These are phyloP conservation scores for Peromyscus maniculatus DNA, from an alignment of 2,113 vertebrate genomes.

Conservation along the genomic window DNA sequence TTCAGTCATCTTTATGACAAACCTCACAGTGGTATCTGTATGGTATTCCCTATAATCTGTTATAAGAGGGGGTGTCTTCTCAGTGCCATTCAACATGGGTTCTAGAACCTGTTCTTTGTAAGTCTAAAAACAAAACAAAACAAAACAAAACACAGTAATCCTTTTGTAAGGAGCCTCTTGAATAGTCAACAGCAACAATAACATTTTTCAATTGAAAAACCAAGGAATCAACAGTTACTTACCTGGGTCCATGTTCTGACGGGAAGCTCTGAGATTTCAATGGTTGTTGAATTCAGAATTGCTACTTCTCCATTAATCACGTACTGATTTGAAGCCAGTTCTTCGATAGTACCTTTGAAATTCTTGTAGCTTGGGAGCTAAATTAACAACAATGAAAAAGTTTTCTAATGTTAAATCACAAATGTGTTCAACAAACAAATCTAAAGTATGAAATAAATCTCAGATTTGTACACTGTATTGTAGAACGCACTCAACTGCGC, in stretches of 20 bases:
- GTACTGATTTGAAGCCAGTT: slow-evolving; percentile 93
- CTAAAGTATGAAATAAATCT: slow-evolving; percentile 59
- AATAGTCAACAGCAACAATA: slow-evolving; percentile 61
- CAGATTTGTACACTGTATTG: not conserved
- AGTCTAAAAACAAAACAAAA: slow-evolving; percentile 85
- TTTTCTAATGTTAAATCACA: slow-evolving; percentile 53
- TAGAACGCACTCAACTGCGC: not conserved
- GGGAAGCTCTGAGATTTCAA: slow-evolving; percentile 99
- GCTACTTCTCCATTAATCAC: slow-evolving; percentile 95
- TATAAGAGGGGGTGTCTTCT: slow-evolving; percentile 96
- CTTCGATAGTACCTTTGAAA: slow-evolving; percentile 95
- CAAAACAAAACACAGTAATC: slow-evolving; percentile 30
- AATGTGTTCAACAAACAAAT: slow-evolving; percentile 40
- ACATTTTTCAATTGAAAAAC: not conserved
- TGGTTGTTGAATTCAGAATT: slow-evolving; percentile 95
- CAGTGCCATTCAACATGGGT: slow-evolving; percentile 96
- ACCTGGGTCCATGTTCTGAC: slow-evolving; percentile 98
- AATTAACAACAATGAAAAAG: slow-evolving; percentile 53
- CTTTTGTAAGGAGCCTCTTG: slow-evolving; percentile 34
- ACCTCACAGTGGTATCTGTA: slow-evolving; percentile 97
- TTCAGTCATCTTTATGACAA: slow-evolving; percentile 94
- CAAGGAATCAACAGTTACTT: not conserved
- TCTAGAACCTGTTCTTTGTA: slow-evolving; percentile 99
- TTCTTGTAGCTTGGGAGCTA: slow-evolving; percentile 97
- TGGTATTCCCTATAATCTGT: slow-evolving; percentile 98